A percentile compares a stretch with the other conserved stretches of the same genome.
Conservation (phyloP, 1,140 invertebrate species). For the Ceratosolen solmsi region DNA sequence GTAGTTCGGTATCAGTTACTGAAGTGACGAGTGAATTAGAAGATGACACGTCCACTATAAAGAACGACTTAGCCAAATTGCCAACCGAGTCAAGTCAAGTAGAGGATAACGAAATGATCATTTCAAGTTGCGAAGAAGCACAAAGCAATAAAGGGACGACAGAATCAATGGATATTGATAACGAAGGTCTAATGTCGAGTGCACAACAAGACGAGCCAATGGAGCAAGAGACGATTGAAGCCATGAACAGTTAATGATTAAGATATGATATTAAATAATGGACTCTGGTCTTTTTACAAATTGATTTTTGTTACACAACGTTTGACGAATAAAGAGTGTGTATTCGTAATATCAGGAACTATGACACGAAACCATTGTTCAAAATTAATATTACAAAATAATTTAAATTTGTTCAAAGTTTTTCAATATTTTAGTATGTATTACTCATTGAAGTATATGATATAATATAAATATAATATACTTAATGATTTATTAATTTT, state of each 20-base stretch:
- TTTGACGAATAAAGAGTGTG: slow-evolving; percentile 28
- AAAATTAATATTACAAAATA: slow-evolving; percentile 43
- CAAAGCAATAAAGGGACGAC: slow-evolving; percentile 29
- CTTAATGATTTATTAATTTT: neutral
- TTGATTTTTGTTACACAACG: slow-evolving; percentile 46
- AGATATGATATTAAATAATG: slow-evolving; percentile 38
- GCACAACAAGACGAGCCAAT: slow-evolving; percentile 67
- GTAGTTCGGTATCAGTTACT: slow-evolving; percentile 43
- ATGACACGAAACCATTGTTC: slow-evolving; percentile 31
- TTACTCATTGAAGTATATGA: slow-evolving; percentile 2
- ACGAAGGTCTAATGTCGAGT: slow-evolving; percentile 57
- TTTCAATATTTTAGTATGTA: neutral
- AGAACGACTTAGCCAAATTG: slow-evolving; percentile 31
- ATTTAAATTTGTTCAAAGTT: neutral
- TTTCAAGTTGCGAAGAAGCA: slow-evolving; percentile 33
- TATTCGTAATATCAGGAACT: slow-evolving; percentile 31
- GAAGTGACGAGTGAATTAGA: slow-evolving; percentile 51
- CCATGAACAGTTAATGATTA: slow-evolving; percentile 67
- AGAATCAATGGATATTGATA: slow-evolving; percentile 70
- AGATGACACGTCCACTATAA: slow-evolving; percentile 31
- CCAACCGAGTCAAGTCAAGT: slow-evolving; percentile 9
- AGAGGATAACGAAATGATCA: slow-evolving; percentile 37
- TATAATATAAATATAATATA: no score
- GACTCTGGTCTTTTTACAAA: slow-evolving; percentile 50
- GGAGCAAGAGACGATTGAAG: slow-evolving; percentile 67